A percentile compares a stretch with the other conserved stretches of the same genome.
Evolutionary conservation across 2,888 invertebrate species (phyloP).

Genomic region (Brenthis ino): DNA sequence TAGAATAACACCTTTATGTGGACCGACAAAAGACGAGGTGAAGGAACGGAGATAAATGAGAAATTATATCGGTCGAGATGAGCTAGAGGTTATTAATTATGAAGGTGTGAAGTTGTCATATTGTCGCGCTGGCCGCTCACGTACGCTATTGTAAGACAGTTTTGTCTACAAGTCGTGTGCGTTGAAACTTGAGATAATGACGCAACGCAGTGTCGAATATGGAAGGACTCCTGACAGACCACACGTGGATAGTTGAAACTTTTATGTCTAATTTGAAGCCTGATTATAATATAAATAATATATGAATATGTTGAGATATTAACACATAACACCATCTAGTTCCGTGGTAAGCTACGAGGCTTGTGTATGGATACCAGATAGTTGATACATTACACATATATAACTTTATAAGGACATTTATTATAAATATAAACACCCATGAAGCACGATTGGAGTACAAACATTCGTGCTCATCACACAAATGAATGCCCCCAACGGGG

Average conservation of each 20-base stretch:
- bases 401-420: too few species aligned
- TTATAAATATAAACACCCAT: too few species aligned
- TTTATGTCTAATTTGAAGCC: conserved; percentile 17
- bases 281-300: background rate
- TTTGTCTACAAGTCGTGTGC: conserved; percentile 78
- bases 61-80: conserved; percentile 80
- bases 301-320: too few species aligned
- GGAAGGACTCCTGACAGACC: conserved; percentile 72
- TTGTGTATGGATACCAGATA: too few species aligned
- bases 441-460: too few species aligned
- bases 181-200: conserved; percentile 65
- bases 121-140: conserved; percentile 70
- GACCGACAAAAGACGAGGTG: conserved; percentile 74
- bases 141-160: conserved; percentile 65
- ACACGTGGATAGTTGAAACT: conserved; percentile 53
- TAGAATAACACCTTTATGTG: conserved; percentile 73
- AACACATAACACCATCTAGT: too few species aligned
- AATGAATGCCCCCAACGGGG: too few species aligned
- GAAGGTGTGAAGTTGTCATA: conserved; percentile 79
- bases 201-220: conserved; percentile 51
- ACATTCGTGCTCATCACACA: too few species aligned
- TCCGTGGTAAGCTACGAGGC: too few species aligned
- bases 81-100: conserved; percentile 79
- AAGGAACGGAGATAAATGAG: conserved; percentile 79
- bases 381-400: too few species aligned